A percentile compares a stretch with the other conserved stretches of the same genome.
These are phyloP conservation scores for Habroteleia sp. DNA, from an alignment of 2,888 invertebrate genomes.

Conservation along the genomic window DNA sequence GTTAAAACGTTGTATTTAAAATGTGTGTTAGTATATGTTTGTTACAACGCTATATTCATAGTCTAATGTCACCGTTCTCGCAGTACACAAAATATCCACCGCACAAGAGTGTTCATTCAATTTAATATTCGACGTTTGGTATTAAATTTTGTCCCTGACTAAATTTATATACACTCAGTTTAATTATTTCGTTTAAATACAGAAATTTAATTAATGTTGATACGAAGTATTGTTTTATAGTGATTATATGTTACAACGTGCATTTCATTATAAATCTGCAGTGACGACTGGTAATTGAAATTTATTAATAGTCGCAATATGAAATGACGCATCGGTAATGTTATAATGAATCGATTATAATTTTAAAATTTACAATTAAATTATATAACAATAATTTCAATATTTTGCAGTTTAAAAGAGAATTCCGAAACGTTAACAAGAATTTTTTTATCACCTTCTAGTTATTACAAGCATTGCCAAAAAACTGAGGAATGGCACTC, in stretches of 20 bases:
- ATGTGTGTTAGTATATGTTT: conserved; percentile 59
- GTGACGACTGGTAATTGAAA: background rate
- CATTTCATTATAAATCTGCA: too few relatives aligned
- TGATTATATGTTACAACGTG: background rate
- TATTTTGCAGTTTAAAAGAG: too few relatives aligned
- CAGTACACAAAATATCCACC: conserved; percentile 52
- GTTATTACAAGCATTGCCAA: too few relatives aligned
- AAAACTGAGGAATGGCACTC: too few relatives aligned
- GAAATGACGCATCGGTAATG: too few relatives aligned
- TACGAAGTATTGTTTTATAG: conserved; percentile 3
- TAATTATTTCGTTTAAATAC: conserved; percentile 1
- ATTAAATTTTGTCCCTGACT: background rate
- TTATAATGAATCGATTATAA: too few relatives aligned
- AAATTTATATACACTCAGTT: background rate
- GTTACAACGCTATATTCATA: conserved; percentile 26
- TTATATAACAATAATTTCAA: too few relatives aligned
- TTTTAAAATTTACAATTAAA: too few relatives aligned
- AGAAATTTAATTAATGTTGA: conserved; percentile 2
- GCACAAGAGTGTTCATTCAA: conserved; percentile 56
- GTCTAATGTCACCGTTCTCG: conserved; percentile 39
- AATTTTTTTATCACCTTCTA: too few relatives aligned
- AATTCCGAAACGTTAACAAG: too few relatives aligned
- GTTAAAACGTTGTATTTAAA: conserved; percentile 51
- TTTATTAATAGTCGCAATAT: background rate
- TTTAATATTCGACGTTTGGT: conserved; percentile 17